Percentiles rank a stretch among this genome's conserved stretches.
Evolutionary conservation across 2,888 invertebrate genomes (phyloP).

Genomic region (Nomada hirtipes): DNA sequence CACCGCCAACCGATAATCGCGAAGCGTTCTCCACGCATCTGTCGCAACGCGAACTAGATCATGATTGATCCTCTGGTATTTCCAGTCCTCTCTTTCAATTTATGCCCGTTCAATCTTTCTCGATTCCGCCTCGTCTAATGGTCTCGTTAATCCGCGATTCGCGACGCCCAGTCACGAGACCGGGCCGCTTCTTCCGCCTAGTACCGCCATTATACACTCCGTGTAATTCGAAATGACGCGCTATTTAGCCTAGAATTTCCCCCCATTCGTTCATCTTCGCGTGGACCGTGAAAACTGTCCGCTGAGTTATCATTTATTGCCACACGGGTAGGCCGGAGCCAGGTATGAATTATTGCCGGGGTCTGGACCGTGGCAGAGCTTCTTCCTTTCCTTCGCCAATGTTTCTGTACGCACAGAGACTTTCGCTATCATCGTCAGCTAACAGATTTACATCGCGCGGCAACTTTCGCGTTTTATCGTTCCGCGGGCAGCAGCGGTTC

Average conservation of each 20-base stretch:
- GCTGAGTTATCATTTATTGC: slow-evolving; percentile 52
- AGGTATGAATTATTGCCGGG: slow-evolving; percentile 43
- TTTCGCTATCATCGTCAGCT: slow-evolving; percentile 44
- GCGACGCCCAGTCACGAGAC: slow-evolving; percentile 20
- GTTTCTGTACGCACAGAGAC: slow-evolving; percentile 27
- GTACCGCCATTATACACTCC: slow-evolving; percentile 27
- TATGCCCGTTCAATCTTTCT: slow-evolving; percentile 6
- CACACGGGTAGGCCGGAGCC: neutral
- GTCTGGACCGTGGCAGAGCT: slow-evolving; percentile 40
- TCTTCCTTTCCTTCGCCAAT: slow-evolving; percentile 10
- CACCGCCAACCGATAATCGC: neutral
- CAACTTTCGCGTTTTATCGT: slow-evolving; percentile 32
- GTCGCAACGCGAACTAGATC: slow-evolving; percentile 32
- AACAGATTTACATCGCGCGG: slow-evolving; percentile 8
- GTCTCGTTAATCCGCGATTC: slow-evolving; percentile 54
- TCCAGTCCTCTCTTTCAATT: slow-evolving; percentile 43
- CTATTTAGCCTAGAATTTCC: neutral
- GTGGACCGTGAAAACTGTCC: slow-evolving; percentile 36
- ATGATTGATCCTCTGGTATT: slow-evolving; percentile 31
- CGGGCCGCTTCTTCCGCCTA: neutral
- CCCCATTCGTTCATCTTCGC: neutral
- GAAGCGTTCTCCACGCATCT: neutral
- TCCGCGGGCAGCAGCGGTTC: slow-evolving; percentile 1
- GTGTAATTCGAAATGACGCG: slow-evolving; percentile 49
- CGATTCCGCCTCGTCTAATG: slow-evolving; percentile 41